Conservation (phyloP, 2,888 invertebrate genomes). For the Neoitamus cyanurus region DNA sequence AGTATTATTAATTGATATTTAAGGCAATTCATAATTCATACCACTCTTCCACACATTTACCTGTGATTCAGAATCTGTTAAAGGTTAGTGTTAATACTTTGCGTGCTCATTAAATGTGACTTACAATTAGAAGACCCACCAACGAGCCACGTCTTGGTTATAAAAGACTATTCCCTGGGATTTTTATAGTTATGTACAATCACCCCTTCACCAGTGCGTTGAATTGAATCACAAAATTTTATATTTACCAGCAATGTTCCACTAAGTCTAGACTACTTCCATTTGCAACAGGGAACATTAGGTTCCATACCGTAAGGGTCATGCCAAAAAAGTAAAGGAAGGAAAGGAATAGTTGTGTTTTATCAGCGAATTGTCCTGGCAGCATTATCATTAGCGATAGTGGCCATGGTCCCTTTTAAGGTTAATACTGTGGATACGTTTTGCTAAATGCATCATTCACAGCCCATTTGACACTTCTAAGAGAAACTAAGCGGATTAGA, state of each 20-base stretch:
- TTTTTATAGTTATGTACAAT: background rate
- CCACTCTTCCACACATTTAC: too few species aligned
- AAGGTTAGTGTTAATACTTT: too few species aligned
- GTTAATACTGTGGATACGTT: background rate
- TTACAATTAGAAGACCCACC: too few species aligned
- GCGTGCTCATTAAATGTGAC: too few species aligned
- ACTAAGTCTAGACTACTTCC: background rate
- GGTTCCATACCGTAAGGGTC: background rate
- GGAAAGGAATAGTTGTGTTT: background rate
- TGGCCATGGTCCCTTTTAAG: background rate
- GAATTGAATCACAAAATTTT: background rate
- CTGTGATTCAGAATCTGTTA: too few species aligned
- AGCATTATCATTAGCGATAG: background rate
- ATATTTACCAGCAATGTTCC: background rate
- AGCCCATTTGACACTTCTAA: conserved; percentile 2
- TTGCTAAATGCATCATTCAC: conserved; percentile 32
- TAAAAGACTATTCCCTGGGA: background rate
- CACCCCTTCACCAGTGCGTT: background rate
- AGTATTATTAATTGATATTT: background rate
- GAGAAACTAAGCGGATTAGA: background rate
- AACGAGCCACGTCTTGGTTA: too few species aligned
- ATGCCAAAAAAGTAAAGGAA: background rate
- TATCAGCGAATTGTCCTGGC: background rate
- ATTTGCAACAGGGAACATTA: background rate
- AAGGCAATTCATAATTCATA: too few species aligned